Base-by-base conservation (phyloP, 1,140 invertebrate species). In the Scaptomyza montana region DNA sequence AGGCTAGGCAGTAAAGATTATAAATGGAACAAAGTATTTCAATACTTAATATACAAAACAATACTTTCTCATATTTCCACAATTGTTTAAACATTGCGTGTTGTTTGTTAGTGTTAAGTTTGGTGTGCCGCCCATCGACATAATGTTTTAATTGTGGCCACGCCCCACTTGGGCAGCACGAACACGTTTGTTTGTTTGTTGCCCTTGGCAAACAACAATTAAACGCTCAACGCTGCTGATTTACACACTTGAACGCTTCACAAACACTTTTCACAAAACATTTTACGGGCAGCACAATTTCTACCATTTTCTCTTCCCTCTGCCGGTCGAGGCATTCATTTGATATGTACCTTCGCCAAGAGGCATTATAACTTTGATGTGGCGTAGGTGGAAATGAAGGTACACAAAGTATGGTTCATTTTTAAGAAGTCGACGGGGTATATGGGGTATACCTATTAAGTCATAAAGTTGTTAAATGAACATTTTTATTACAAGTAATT, bases 181-280 rank as follows among this genome's bases (percentile, higher is more conserved):
- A 74, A 57, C 59, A 63, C 49, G 55, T 45, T 74, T 65, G 47
- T 36, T 13, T 55, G 39, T 43, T 13, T 55, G 46, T 21, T 70
- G 65, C 69, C 73, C 65, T 72, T 75, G 74, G 61, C 67, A 73
- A 81, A 82, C 65, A 78, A 77, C 82, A 87, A 87, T 87, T 87
- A 86, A 87, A 76, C 60, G 75, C 78, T 78, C 54, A 66, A 62
- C 76, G 74, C 77, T 73, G 63, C 78, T 51, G 64, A 81, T 78
- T 86, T 59, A 64, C 66, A 76, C 62, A 70, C 73, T 79, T 54
- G 70, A 87, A 64, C 62, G 68, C 64, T 82, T 62, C 60, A 68
- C 75, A 86, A 80, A 81, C 75, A 70, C 71, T 70, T 74, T 56
- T 8, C 63, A 82, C 59, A 74, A 77, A 61, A 78, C 70, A 74